Base-by-base conservation (phyloP, 2,797 vertebrate genomes). In the Tamandua tetradactyla region DNA sequence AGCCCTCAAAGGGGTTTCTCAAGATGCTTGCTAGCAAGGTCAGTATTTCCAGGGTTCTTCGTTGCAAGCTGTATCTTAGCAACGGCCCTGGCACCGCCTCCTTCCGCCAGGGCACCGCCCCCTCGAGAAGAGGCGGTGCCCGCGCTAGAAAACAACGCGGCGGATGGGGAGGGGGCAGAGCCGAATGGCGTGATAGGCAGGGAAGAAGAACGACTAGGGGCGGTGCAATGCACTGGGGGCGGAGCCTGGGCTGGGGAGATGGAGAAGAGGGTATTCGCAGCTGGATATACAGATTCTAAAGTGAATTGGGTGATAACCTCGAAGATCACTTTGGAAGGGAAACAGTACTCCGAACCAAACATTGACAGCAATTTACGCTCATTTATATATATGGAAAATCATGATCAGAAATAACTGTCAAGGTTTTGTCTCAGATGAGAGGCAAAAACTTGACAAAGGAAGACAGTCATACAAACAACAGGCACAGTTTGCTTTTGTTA, bases 41-140 rank as follows among this genome's bases (percentile, higher is more conserved):
- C 2, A 1, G 2, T 7, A 0, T 52, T 12, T 13, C 1, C 5
- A 0, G 0, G 71, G 12, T 17, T n/a, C 74, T 61, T 8, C 9
- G 81, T 89, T 49, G 66, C 3, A 2, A 2, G 59, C 17, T 7
- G 87, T 89, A 25, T 96, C 42, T 83, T 96, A 92, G 97, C 97
- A 97, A 97, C 98, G 11, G 8, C 4, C 15, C 20, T 0, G 22
- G 20, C 4, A 0, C 75, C n/a, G 0, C 55, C 32, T 4, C 47
- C 13, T 49, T 57, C 59, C 7, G 35, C 78, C 74, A 14, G 27
- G 13, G 23, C 81, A 5, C 10, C 3, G 20, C 30, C 75, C 47
- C 6, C 18, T 44, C 12, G 62, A 27, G 74, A 78, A 47, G 32
- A 62, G 22, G 12, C 9, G 22, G 42, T 4, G 12, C 49, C 17